Percentiles rank a stretch among this genome's conserved stretches.
phyloP scores from a whole-genome alignment of 2,797 vertebrate genomes.

The Diplodus sargus region DNA sequence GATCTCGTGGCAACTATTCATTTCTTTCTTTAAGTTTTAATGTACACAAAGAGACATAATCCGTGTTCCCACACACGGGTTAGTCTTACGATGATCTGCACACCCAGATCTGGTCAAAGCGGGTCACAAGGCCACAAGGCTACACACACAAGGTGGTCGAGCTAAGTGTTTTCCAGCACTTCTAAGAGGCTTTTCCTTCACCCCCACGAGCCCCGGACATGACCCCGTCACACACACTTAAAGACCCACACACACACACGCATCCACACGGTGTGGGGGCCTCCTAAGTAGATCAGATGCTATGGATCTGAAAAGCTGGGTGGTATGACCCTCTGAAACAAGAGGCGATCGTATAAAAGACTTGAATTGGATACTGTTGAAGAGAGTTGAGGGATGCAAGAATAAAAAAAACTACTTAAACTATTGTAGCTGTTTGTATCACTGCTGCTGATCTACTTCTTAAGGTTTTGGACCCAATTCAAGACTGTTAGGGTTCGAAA shows the following conservation, averaged over 20 bases:
- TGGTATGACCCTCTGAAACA: conserved; percentile 67
- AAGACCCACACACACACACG: conserved; percentile 54
- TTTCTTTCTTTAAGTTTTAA: not conserved
- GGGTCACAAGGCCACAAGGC: conserved; percentile 70
- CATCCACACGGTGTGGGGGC: conserved; percentile 48
- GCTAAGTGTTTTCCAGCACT: conserved; percentile 75
- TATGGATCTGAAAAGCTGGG: conserved; percentile 78
- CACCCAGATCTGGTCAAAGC: conserved; percentile 49
- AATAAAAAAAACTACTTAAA: not conserved
- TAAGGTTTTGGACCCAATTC: not conserved
- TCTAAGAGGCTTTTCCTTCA: conserved; percentile 75
- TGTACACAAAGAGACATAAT: conserved; percentile 6
- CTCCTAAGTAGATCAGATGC: conserved; percentile 81
- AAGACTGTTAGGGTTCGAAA: no score
- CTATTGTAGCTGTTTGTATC: not conserved
- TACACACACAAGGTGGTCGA: conserved; percentile 66
- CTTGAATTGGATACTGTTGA: conserved; percentile 37
- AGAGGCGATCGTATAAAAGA: conserved; percentile 44
- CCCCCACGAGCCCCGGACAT: conserved; percentile 66
- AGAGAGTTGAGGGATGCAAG: not conserved
- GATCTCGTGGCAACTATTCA: not conserved
- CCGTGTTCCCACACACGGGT: not conserved
- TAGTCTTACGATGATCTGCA: conserved; percentile 54
- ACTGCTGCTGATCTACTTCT: not conserved
- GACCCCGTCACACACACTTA: conserved; percentile 74